These are phyloP conservation scores for Lycodopsis pacificus DNA, from an alignment of 2,797 vertebrate species.

Conservation along the genomic window DNA sequence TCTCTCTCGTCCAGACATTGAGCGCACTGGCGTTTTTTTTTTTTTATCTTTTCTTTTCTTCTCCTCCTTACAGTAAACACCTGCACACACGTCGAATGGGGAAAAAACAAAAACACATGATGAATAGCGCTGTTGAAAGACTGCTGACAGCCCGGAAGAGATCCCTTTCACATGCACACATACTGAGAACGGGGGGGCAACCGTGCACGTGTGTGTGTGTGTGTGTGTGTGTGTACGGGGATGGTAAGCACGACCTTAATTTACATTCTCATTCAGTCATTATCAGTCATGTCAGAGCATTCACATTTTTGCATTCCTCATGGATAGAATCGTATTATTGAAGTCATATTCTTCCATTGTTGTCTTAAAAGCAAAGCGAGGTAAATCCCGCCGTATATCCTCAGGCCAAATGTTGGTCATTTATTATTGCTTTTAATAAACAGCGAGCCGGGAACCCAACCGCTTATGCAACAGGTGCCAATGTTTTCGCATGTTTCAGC, in stretches of 20 bases:
- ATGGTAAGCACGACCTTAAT: slow-evolving; percentile 35
- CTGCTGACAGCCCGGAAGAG: slow-evolving; percentile 67
- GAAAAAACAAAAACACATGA: slow-evolving; percentile 32
- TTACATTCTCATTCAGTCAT: slow-evolving; percentile 56
- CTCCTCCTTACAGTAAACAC: slow-evolving; percentile 76
- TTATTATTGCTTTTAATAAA: slow-evolving; percentile 63
- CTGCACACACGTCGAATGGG: slow-evolving; percentile 63
- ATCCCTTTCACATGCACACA: slow-evolving; percentile 69
- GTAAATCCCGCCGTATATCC: slow-evolving; percentile 15
- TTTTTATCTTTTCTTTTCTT: slow-evolving; percentile 63
- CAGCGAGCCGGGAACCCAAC: slow-evolving; percentile 16
- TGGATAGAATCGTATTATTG: slow-evolving; percentile 20
- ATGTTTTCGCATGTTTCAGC: slow-evolving; percentile 69
- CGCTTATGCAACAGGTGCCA: slow-evolving; percentile 48
- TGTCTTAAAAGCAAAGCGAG: slow-evolving; percentile 15
- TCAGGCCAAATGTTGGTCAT: slow-evolving; percentile 43
- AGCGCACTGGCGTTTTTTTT: slow-evolving; percentile 66
- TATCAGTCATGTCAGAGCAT: slow-evolving; percentile 36
- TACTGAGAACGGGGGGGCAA: slow-evolving; percentile 13
- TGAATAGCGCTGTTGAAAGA: slow-evolving; percentile 73
- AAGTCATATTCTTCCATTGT: slow-evolving; percentile 17
- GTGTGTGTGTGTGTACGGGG: not conserved
- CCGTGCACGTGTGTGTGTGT: not conserved
- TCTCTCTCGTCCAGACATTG: slow-evolving; percentile 51
- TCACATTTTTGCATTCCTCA: slow-evolving; percentile 18